Conservation (phyloP, 2,888 invertebrate genomes). For the Netelia virgata region DNA sequence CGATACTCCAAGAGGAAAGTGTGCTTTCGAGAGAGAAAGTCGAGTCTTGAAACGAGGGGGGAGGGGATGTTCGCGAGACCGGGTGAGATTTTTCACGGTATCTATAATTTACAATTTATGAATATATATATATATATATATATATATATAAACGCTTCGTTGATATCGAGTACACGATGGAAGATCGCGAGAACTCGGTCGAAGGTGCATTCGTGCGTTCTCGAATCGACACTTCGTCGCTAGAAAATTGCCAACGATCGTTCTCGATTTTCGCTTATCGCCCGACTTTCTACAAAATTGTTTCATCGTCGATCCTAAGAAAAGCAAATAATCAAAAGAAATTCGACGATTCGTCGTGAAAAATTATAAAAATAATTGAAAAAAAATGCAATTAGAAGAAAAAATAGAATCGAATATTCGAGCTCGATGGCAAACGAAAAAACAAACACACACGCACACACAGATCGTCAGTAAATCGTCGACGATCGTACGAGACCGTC, state of each 20-base stretch:
- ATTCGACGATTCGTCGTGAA: too few species aligned
- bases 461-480: background rate
- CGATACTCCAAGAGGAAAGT: slow-evolving; percentile 59
- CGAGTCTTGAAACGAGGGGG: slow-evolving; percentile 35
- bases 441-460: background rate
- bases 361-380: too few species aligned
- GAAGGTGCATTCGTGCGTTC: slow-evolving; percentile 58
- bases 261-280: too few species aligned
- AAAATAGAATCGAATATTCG: background rate
- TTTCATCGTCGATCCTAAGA: too few species aligned
- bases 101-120: slow-evolving; percentile 21
- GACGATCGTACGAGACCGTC: background rate
- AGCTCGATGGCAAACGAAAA: background rate
- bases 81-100: slow-evolving; percentile 52
- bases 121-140: slow-evolving; percentile 22
- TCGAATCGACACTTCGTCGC: slow-evolving; percentile 27
- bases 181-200: slow-evolving; percentile 61
- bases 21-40: slow-evolving; percentile 69
- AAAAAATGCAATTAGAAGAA: too few species aligned
- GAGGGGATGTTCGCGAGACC: slow-evolving; percentile 46
- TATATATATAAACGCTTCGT: slow-evolving; percentile 26
- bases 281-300: too few species aligned
- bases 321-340: too few species aligned
- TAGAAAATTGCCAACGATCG: too few species aligned
- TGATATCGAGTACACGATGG: slow-evolving; percentile 49